These are phyloP conservation scores for Ceratosolen fusciceps DNA, from an alignment of 1,140 invertebrate genomes.

Conservation along the genomic window DNA sequence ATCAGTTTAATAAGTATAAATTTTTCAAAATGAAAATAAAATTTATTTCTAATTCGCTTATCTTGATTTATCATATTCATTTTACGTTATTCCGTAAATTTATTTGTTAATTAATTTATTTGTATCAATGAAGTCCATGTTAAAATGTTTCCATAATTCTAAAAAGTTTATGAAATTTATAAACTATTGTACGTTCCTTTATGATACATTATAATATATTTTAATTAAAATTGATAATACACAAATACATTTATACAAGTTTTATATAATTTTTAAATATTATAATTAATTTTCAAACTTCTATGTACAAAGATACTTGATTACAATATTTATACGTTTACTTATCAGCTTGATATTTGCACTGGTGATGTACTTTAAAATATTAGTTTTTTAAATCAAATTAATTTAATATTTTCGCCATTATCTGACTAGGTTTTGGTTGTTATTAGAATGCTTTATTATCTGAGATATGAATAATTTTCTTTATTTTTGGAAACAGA, in stretches of 20 bases:
- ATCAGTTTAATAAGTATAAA: no score
- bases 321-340: slow-evolving; percentile 29
- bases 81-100: no score
- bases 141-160: no score
- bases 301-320: slow-evolving; percentile 59
- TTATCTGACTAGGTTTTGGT: slow-evolving; percentile 39
- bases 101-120: no score
- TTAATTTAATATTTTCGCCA: slow-evolving; percentile 9
- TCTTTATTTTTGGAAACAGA: slow-evolving; percentile 26
- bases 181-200: not conserved
- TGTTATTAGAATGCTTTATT: not conserved
- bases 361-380: no score
- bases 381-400: slow-evolving; percentile 1
- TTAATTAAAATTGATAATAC: not conserved
- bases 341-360: not conserved
- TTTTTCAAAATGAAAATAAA: no score
- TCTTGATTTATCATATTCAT: no score
- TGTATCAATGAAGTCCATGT: no score
- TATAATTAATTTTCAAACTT: slow-evolving; percentile 50
- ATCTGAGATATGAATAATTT: slow-evolving; percentile 7
- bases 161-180: not conserved
- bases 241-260: slow-evolving; percentile 10
- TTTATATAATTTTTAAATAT: slow-evolving; percentile 55
- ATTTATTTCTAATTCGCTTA: no score
- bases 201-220: not conserved